Base-by-base conservation (phyloP, 2,797 vertebrate genomes). In the Hemibagrus guttatus region DNA sequence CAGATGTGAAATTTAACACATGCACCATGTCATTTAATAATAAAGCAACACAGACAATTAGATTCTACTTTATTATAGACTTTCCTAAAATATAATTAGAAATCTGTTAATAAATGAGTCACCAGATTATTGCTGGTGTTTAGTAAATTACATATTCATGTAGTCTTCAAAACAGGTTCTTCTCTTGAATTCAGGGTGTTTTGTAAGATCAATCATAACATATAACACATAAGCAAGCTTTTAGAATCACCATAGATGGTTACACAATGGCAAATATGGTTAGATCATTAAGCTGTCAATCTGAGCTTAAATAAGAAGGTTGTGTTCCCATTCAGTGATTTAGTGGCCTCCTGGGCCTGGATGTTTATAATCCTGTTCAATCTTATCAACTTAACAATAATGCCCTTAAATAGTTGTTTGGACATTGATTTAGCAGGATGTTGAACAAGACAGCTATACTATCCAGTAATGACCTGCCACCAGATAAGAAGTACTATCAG, bases 401-500 rank as follows among this genome's bases (percentile, higher is more conserved):
- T 80, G 82, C 74, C 42, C 81, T 88, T 88, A 81, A 88, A 74
- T 42, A 56, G 76, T 52, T 81, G 35, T 66, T 56, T 61, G 35
- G 54, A 76, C 49, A 78, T 17, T 63, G 54, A 39, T 85, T 71
- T 66, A 68, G 59, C 79, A 66, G 78, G 26, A 42, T 82, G 84
- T 85, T 76, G 39, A 78, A 68, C 63, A 71, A n/a, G 39, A 82
- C 39, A 61, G 79, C n/a, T 85, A 26, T 68, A 82, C 54, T 52
- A 84, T 75, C 49, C 61, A 46, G 21, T 82, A 81, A 88, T 69
- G 79, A 58, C 54, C 84, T 19, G 71, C 52, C 84, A 56, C 63
- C 64, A 78, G 84, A 85, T 88, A 88, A 85, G 83, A 71, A 78
- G 68, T 66, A 61, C 54, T 85, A 78, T 82, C 78, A 69, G 84